Evolutionary conservation across 2,797 vertebrate genomes (phyloP).

Genomic region (Macropodus opercularis): DNA sequence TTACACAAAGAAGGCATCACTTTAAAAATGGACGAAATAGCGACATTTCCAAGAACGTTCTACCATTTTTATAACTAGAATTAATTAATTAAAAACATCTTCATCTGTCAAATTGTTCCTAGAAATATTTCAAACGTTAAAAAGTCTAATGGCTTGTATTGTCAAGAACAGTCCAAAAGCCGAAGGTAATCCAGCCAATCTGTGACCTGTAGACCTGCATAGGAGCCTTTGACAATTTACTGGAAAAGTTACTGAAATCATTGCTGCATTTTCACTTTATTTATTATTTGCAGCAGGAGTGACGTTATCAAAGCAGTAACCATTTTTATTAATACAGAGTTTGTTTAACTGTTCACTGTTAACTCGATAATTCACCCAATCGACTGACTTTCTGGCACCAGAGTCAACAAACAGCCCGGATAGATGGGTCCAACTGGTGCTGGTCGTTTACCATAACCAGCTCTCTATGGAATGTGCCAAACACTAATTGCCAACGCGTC

Average conservation of each 20-base stretch:
- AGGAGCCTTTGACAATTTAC: background rate
- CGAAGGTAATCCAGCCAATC: too few relatives aligned
- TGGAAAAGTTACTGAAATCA: background rate
- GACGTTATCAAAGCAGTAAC: background rate
- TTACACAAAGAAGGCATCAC: background rate
- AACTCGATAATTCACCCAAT: background rate
- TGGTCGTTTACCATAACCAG: slow-evolving; percentile 44
- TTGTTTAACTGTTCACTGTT: too few relatives aligned
- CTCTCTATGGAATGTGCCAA: slow-evolving; percentile 65
- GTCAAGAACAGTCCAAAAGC: too few relatives aligned
- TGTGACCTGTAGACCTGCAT: too few relatives aligned
- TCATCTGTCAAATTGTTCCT: too few relatives aligned
- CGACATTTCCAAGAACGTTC: background rate
- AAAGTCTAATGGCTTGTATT: too few relatives aligned
- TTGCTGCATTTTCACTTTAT: background rate
- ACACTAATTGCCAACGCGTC: slow-evolving; percentile 73
- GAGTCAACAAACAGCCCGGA: background rate
- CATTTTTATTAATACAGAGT: background rate
- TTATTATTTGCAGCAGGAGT: background rate
- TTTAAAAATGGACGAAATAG: background rate
- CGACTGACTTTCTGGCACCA: background rate
- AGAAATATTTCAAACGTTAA: too few relatives aligned
- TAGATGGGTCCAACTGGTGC: background rate
- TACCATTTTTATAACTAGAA: background rate
- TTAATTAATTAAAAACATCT: background rate